These are phyloP conservation scores for Anoplolepis gracilipes DNA, from an alignment of 1,140 invertebrate genomes.

Conservation along the genomic window DNA sequence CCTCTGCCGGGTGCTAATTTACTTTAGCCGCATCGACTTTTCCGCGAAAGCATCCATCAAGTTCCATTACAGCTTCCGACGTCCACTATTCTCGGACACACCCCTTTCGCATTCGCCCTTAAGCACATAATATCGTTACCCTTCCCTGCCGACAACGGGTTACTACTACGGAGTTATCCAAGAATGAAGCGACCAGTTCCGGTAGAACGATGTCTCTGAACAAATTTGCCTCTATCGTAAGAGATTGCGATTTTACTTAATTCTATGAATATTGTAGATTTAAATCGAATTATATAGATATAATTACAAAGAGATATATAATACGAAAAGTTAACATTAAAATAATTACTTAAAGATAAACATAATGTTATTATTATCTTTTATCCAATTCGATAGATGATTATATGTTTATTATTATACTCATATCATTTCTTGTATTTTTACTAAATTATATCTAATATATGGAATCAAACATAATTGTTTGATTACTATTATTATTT, in stretches of 20 bases:
- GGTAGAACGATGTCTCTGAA: conserved; percentile 5
- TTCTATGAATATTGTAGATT: neutral
- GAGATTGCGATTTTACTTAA: conserved; percentile 13
- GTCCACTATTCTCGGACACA: conserved; percentile 67
- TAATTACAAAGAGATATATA: too few relatives aligned
- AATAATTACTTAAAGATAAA: neutral
- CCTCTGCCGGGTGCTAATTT: conserved; percentile 70
- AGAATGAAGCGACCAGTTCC: conserved; percentile 44
- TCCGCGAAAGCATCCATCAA: conserved; percentile 73
- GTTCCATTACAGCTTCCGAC: conserved; percentile 79
- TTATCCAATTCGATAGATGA: neutral
- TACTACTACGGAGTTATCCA: conserved; percentile 18
- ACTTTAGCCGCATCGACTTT: conserved; percentile 74
- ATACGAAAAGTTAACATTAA: neutral
- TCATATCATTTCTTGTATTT: neutral
- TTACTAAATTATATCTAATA: neutral
- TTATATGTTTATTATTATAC: neutral
- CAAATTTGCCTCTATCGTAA: conserved; percentile 26
- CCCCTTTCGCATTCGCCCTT: conserved; percentile 70
- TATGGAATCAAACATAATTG: neutral
- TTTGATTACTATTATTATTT: too few relatives aligned
- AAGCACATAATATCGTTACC: conserved; percentile 73
- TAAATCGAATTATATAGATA: too few relatives aligned
- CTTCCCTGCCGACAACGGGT: conserved; percentile 50
- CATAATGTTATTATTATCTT: neutral